Percentiles rank a stretch among this genome's conserved stretches.
These are phyloP conservation scores for Corella eumyota DNA, from an alignment of 23 tunicate genomes.

Conservation along the genomic window DNA sequence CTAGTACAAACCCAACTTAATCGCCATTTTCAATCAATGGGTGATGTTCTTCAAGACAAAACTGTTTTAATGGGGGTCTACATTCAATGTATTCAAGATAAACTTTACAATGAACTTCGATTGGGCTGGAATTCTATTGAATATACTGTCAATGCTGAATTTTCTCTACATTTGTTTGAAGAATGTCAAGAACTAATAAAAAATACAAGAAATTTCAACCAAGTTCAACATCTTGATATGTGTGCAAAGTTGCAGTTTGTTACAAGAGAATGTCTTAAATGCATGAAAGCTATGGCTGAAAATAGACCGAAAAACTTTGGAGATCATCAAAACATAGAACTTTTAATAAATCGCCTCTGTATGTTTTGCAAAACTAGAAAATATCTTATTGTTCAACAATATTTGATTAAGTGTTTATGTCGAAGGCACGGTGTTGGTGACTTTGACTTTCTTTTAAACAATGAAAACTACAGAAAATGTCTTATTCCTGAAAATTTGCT, in stretches of 20 bases:
- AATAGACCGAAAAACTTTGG: background rate
- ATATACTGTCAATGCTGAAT: too few species aligned
- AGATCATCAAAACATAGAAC: background rate
- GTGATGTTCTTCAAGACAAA: background rate
- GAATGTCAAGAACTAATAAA: constrained; percentile 3
- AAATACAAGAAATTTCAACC: constrained; percentile 2
- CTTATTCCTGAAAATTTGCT: constrained; percentile 16
- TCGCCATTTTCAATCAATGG: constrained; percentile 5
- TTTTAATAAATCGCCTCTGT: constrained; percentile 1
- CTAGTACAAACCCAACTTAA: constrained; percentile 20
- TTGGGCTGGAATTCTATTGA: too few species aligned
- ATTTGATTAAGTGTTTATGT: constrained; percentile 19
- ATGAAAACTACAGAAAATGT: constrained; percentile 3
- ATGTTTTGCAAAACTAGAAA: background rate
- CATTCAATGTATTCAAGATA: constrained; percentile 20
- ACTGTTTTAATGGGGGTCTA: constrained; percentile 14
- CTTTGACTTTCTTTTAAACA: constrained; percentile 12
- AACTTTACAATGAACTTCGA: background rate
- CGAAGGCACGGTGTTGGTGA: constrained; percentile 25
- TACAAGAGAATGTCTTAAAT: constrained; percentile 5
- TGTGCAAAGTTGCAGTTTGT: constrained; percentile 20
- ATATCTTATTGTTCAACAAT: constrained; percentile 8
- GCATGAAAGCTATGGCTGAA: background rate
- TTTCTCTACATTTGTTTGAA: background rate
- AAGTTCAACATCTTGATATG: constrained; percentile 21